Evolutionary conservation across 2,888 invertebrate species (phyloP).

Genomic region (Drosophila cracens): DNA sequence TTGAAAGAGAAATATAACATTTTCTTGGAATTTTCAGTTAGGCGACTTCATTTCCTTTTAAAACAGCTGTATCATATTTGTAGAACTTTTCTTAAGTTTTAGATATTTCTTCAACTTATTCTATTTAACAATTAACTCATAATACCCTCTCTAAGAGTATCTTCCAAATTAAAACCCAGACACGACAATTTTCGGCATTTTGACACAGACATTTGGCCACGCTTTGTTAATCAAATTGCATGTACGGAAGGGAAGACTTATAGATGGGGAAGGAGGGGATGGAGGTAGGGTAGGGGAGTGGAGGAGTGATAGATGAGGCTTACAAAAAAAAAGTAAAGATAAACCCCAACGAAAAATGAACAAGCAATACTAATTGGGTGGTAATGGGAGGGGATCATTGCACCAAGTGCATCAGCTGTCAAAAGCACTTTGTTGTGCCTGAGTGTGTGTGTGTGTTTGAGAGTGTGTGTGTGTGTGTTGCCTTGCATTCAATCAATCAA

Average conservation of each 20-base stretch:
- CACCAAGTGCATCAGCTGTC: constrained; percentile 52
- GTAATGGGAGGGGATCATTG: constrained; percentile 1
- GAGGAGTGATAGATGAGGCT: neutral
- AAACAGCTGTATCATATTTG: neutral
- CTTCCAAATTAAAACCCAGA: constrained; percentile 4
- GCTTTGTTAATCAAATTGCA: constrained; percentile 34
- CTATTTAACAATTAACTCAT: neutral
- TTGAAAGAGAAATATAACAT: neutral
- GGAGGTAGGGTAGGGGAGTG: neutral
- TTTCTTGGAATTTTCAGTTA: neutral
- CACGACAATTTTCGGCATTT: constrained; percentile 40
- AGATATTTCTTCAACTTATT: neutral
- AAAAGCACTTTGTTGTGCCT: constrained; percentile 13
- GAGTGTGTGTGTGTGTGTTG: neutral
- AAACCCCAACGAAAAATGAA: constrained; percentile 20
- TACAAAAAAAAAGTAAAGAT: neutral
- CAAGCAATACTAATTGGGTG: constrained; percentile 58
- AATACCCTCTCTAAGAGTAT: neutral
- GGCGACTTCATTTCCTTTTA: neutral
- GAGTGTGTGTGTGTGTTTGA: neutral
- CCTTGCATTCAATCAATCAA: constrained; percentile 69
- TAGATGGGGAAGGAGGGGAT: no score
- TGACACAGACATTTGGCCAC: constrained; percentile 48
- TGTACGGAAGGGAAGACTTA: neutral
- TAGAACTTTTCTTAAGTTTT: no score